These are phyloP conservation scores for Neodiprion lecontei DNA, from an alignment of 1,140 invertebrate species.

Conservation along the genomic window DNA sequence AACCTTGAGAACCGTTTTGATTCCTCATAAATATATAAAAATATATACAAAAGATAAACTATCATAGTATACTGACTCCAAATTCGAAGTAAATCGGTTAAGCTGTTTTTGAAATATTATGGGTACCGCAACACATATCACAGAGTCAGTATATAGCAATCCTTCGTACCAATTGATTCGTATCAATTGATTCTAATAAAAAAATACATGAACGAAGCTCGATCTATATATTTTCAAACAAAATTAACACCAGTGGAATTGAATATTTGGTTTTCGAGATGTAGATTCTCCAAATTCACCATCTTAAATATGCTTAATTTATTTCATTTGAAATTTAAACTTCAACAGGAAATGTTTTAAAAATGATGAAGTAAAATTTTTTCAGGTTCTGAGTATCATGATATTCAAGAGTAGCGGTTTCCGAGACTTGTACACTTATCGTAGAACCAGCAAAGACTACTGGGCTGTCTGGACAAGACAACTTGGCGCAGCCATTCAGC, in stretches of 20 bases:
- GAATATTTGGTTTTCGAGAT: slow-evolving; percentile 6
- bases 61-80: no score
- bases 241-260: no score
- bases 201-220: no score
- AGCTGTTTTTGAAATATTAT: slow-evolving; percentile 13
- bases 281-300: background rate
- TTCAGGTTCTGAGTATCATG: slow-evolving; percentile 76
- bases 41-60: no score
- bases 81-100: slow-evolving; percentile 14
- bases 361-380: slow-evolving; percentile 20
- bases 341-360: background rate
- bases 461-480: slow-evolving; percentile 82
- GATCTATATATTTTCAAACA: no score
- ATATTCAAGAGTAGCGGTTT: slow-evolving; percentile 80
- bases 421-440: slow-evolving; percentile 77
- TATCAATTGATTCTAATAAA: background rate
- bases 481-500: slow-evolving; percentile 77
- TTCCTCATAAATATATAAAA: no score
- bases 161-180: background rate
- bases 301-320: slow-evolving; percentile 14
- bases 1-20: no score
- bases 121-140: background rate
- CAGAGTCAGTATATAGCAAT: background rate
- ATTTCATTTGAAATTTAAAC: slow-evolving; percentile 15
- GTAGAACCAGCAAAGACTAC: slow-evolving; percentile 61